Evolutionary conservation across 2,797 vertebrate genomes (phyloP), one percentile per base, ranked within the genome.

Genomic region (Arrhamphus sclerolepis): DNA sequence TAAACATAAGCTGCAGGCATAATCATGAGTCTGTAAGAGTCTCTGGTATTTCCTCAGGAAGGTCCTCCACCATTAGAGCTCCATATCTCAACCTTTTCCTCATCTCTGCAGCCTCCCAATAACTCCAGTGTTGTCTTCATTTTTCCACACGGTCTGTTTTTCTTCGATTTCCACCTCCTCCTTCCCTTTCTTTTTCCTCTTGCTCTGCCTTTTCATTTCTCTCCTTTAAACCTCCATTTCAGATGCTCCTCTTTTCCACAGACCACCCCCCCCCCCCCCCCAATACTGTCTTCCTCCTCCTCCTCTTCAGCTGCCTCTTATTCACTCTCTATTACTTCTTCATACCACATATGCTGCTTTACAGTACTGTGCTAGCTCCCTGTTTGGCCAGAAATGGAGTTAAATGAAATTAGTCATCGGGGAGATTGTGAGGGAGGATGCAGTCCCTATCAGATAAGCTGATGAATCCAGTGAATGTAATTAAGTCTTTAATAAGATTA

Each of bases 1-100:
- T 64, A 41, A 56, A 29, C 26, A 16, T 56, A 62, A 57, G 24
- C 59, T 56, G 52, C 19, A 20, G 56, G 59, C 17, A 14, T 44
- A 43, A 40, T 63, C 50, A 65, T 6, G 31, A 64, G 62, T 78
- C 48, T 66, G 58, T 62, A 62, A 59, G 56, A 68, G 53, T 55
- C 63, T 78, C 31, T 78, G 86, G 84, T 62, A 85, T 86, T 89
- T 89, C 84, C 84, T 85, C 62, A 82, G 85, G 75, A 87, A 89
- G 63, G 62, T 10, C 8, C 59, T 56, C 47, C 54, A 62, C 42
- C 29, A 74, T 75, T 62, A 68, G 21, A 6, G 5, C 34, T 54
- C 21, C 48, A 5, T 13, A 38, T 38, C 13, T 14, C 43, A 43
- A 18, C 50, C 66, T 29, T 1, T 21, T 56, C 49, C 13, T 2